These are phyloP conservation scores for Malthinus seriepunctatus DNA, from an alignment of 2,888 invertebrate genomes.

Conservation along the genomic window DNA sequence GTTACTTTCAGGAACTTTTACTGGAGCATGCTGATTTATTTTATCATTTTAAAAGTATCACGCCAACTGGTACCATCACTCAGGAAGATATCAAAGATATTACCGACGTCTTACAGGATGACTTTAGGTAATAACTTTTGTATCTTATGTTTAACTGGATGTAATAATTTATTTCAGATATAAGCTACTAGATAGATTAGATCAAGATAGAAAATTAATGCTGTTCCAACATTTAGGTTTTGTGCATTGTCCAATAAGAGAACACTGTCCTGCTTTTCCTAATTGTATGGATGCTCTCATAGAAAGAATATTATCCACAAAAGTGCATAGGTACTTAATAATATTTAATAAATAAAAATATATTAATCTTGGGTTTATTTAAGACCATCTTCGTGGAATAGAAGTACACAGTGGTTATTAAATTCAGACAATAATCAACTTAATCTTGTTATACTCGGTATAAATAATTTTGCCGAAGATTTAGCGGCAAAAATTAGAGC, in stretches of 20 bases:
- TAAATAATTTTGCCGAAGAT: constrained; percentile 84
- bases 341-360: constrained; percentile 6
- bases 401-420: constrained; percentile 66
- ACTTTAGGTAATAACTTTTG: constrained; percentile 70
- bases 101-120: constrained; percentile 87
- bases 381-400: constrained; percentile 67
- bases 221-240: constrained; percentile 94
- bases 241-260: constrained; percentile 91
- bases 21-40: constrained; percentile 92
- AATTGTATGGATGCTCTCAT: constrained; percentile 81
- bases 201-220: constrained; percentile 93
- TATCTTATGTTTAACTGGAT: not conserved
- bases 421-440: constrained; percentile 72
- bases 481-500: constrained; percentile 84
- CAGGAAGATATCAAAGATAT: constrained; percentile 94
- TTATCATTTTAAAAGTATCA: constrained; percentile 89
- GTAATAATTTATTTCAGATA: constrained; percentile 63
- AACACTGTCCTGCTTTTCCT: constrained; percentile 90
- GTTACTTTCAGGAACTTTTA: constrained; percentile 71
- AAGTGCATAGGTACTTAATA: constrained; percentile 61
- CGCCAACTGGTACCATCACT: constrained; percentile 87
- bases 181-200: constrained; percentile 89
- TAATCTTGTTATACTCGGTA: constrained; percentile 87
- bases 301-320: constrained; percentile 70
- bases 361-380: constrained; percentile 24